Base-by-base conservation (phyloP, 2,888 invertebrate species). In the Chalcosyrphus nemorum region DNA sequence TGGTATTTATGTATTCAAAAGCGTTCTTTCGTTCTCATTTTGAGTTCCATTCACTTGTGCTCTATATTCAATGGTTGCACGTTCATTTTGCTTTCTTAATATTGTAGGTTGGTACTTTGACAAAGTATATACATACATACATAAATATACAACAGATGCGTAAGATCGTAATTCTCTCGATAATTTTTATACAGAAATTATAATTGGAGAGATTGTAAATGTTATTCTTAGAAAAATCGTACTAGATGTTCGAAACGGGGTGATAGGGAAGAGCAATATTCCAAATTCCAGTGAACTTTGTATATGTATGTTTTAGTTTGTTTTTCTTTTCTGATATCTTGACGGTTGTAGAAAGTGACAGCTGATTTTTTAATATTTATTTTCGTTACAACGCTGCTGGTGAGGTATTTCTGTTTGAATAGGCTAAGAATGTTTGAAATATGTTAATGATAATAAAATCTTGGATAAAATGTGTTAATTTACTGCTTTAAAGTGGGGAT, bases 341-440 rank as follows among this genome's bases (percentile, higher is more conserved):
- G 52, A 7, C 66, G 45, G 61, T 50, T 81, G 70, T 66, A 56
- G 78, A 72, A 78, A 78, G 72, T 82, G 82, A 82, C 78, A 78
- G 78, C 72, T 82, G 61, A 77, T 77, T 54, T 17, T 56, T 59
- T 7, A 2, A 35, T 82, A 68, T 82, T 82, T 82, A 78, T 82
- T 82, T 82, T 78, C 13, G 59, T 61, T 78, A 66, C 32, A 66
- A 17, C 52, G 52, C 27, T 43, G n/a, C 29, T 24, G 59, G 70
- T 82, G 41, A 35, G 59, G 59, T 54, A 43, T 27, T 59, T 81
- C 63, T 81, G 54, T 72, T 82, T 78, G 38, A 74, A 61, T 35
- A 57, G 47, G 17, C 45, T 63, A 68, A 72, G 82, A 78, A 56
- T 82, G 68, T 74, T 82, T 68, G 61, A 82, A 78, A 68, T 63